These are phyloP conservation scores for Ctenochaetus hawaiiensis DNA, from an alignment of 2,797 vertebrate species.

Conservation along the genomic window DNA sequence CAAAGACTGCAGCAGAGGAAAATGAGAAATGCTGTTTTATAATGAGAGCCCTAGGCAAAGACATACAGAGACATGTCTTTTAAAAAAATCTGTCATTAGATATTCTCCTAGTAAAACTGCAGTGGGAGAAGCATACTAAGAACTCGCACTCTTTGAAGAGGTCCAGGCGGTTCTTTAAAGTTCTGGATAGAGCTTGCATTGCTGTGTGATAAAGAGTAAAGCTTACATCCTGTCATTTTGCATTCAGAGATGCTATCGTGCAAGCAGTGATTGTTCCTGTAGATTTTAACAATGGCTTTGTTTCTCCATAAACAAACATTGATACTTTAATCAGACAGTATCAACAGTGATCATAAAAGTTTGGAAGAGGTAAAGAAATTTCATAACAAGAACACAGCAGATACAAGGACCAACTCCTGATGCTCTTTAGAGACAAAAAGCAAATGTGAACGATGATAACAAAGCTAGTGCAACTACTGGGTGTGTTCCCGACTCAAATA, in stretches of 20 bases:
- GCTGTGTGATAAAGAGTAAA: constrained; percentile 55
- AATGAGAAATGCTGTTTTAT: constrained; percentile 83
- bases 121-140: constrained; percentile 76
- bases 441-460: constrained; percentile 22
- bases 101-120: constrained; percentile 81
- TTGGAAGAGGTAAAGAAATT: background rate
- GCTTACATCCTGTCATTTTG: constrained; percentile 43
- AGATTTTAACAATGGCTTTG: constrained; percentile 34
- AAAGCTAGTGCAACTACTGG: constrained; percentile 14
- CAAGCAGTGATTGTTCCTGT: constrained; percentile 18
- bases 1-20: constrained; percentile 76
- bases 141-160: constrained; percentile 67
- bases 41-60: constrained; percentile 82
- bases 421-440: constrained; percentile 22
- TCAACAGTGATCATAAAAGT: constrained; percentile 8
- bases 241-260: constrained; percentile 40
- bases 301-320: constrained; percentile 43
- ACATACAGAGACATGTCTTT: constrained; percentile 79
- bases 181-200: constrained; percentile 49
- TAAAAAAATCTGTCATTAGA: constrained; percentile 80
- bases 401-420: background rate
- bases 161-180: constrained; percentile 61
- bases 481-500: constrained; percentile 42
- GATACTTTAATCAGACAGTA: constrained; percentile 11
- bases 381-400: background rate